Evolutionary conservation across 2,797 vertebrate species (phyloP).

Genomic region (Helostoma temminkii): DNA sequence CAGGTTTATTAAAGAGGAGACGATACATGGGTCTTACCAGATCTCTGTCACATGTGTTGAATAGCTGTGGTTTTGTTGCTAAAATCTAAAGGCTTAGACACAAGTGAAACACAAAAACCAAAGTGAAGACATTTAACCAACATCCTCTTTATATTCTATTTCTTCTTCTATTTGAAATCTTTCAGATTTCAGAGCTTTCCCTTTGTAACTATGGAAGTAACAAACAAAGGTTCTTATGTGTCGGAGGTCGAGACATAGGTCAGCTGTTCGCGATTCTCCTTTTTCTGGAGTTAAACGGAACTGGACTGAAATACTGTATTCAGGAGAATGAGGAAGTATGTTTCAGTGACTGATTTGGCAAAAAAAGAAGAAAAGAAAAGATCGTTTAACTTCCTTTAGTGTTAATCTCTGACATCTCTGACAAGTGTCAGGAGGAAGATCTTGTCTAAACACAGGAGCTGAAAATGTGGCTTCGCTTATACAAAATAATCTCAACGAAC

Average conservation of each 20-base stretch:
- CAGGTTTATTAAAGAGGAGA: constrained; percentile 1
- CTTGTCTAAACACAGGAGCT: too few relatives aligned
- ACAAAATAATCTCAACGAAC: too few relatives aligned
- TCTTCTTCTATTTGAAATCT: neutral
- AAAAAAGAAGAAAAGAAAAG: too few relatives aligned
- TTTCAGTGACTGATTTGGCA: too few relatives aligned
- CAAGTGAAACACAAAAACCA: neutral
- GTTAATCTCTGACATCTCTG: too few relatives aligned
- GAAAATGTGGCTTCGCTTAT: too few relatives aligned
- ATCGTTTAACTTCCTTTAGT: too few relatives aligned
- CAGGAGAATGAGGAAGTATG: too few relatives aligned
- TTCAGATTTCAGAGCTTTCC: neutral
- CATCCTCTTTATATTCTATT: constrained; percentile 26
- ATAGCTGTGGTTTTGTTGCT: neutral
- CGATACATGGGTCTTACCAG: neutral
- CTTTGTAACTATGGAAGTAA: neutral
- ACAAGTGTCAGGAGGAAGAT: too few relatives aligned
- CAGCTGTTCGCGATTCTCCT: too few relatives aligned
- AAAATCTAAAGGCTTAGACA: fast-evolving
- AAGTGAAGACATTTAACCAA: constrained; percentile 29
- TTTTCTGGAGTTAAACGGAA: too few relatives aligned
- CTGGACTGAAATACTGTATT: too few relatives aligned
- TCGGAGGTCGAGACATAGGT: neutral
- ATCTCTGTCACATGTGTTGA: neutral
- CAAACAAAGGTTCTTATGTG: neutral